Percentiles rank a stretch among this genome's conserved stretches.
phyloP scores from a whole-genome alignment of 2,888 invertebrate species.

The Rhopalosiphum nymphaeae region DNA sequence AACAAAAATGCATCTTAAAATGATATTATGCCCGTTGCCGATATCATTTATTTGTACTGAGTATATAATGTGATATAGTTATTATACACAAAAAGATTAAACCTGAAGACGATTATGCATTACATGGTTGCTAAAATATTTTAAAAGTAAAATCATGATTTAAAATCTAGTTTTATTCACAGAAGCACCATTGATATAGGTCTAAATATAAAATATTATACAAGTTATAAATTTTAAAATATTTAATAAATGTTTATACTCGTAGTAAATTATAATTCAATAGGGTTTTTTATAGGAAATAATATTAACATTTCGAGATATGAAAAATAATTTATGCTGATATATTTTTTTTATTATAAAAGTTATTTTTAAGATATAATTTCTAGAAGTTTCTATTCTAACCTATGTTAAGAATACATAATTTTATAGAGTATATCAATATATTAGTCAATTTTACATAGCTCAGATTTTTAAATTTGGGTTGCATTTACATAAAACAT shows the following conservation, averaged over 20 bases:
- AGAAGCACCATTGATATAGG: background rate
- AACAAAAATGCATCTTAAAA: constrained; percentile 34
- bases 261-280: background rate
- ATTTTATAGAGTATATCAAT: background rate
- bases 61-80: background rate
- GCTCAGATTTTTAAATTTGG: background rate
- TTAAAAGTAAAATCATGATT: background rate
- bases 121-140: background rate
- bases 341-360: background rate
- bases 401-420: background rate
- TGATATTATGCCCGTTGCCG: background rate
- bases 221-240: background rate
- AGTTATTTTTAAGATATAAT: background rate
- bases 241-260: background rate
- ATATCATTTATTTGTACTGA: background rate
- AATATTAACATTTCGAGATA: background rate
- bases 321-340: background rate
- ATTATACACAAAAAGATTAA: background rate
- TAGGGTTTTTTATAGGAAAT: background rate
- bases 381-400: background rate
- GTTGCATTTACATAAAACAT: background rate
- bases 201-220: background rate
- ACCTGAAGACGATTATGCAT: background rate
- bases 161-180: background rate
- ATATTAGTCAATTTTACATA: background rate